A percentile compares a stretch with the other conserved stretches of the same genome.
phyloP scores from a whole-genome alignment of 2,888 invertebrate genomes.

The Eretmocerus hayati region DNA sequence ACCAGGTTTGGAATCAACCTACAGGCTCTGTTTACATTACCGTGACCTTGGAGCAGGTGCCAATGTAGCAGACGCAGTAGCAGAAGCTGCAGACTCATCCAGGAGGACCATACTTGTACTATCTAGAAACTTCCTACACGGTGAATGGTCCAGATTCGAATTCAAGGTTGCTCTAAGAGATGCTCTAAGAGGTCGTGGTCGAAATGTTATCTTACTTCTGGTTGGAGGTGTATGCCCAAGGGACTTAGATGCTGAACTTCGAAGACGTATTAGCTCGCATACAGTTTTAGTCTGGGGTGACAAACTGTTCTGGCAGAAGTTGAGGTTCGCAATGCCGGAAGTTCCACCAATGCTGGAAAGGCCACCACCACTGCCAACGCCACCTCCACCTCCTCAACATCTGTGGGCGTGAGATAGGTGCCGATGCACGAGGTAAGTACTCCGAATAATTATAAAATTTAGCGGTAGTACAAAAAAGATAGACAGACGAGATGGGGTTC shows the following conservation, averaged over 20 bases:
- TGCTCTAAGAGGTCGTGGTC: slow-evolving; percentile 77
- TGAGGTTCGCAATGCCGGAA: slow-evolving; percentile 86
- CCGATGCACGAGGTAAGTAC: slow-evolving; percentile 15
- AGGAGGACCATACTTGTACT: slow-evolving; percentile 83
- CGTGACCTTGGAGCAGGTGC: slow-evolving; percentile 83
- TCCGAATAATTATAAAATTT: no score
- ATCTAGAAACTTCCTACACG: slow-evolving; percentile 87
- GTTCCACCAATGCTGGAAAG: slow-evolving; percentile 40
- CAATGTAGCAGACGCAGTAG: slow-evolving; percentile 86
- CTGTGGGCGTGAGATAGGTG: slow-evolving; percentile 59
- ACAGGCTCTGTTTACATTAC: slow-evolving; percentile 84
- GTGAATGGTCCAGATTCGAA: slow-evolving; percentile 93
- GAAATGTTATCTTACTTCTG: slow-evolving; percentile 82
- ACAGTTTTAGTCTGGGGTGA: slow-evolving; percentile 91
- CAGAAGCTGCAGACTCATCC: slow-evolving; percentile 86
- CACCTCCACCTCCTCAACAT: slow-evolving; percentile 45
- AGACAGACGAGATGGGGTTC: no score
- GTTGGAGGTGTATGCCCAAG: slow-evolving; percentile 83
- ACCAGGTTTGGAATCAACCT: slow-evolving; percentile 78
- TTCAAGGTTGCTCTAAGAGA: slow-evolving; percentile 90
- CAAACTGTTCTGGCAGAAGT: slow-evolving; percentile 93
- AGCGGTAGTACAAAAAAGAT: no score
- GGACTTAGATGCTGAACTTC: slow-evolving; percentile 84
- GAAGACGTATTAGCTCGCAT: slow-evolving; percentile 83
- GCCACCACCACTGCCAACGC: slow-evolving; percentile 38